Evolutionary conservation across 2,888 invertebrate species (phyloP).

Genomic region (Aspidiotus rigidus): DNA sequence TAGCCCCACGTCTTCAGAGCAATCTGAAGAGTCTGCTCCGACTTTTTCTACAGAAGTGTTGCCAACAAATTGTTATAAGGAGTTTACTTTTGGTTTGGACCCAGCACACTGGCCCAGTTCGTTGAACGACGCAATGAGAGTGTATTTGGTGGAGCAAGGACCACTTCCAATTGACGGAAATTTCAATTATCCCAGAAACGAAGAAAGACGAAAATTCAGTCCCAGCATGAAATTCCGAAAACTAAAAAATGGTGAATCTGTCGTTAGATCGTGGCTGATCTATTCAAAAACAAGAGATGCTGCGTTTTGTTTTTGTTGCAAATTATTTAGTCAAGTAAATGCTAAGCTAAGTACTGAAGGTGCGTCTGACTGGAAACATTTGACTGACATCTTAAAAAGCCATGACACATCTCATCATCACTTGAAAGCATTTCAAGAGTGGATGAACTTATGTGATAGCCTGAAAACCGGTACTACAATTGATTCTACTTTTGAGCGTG

Average conservation of each 20-base stretch:
- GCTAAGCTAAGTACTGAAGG: slow-evolving; percentile 32
- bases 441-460: slow-evolving; percentile 16
- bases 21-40: too few relatives aligned
- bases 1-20: too few relatives aligned
- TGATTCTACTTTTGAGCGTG: too few relatives aligned
- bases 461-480: too few relatives aligned
- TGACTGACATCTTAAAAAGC: slow-evolving; percentile 33
- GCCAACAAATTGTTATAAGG: not conserved
- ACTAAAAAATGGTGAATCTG: slow-evolving; percentile 22
- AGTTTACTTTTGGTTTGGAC: not conserved
- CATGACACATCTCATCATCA: slow-evolving; percentile 33
- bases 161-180: slow-evolving; percentile 7
- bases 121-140: slow-evolving; percentile 7
- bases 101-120: slow-evolving; percentile 10
- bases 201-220: slow-evolving; percentile 12
- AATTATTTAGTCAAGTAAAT: slow-evolving; percentile 30
- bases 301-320: slow-evolving; percentile 35
- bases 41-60: too few relatives aligned
- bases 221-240: slow-evolving; percentile 5
- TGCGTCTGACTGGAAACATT: slow-evolving; percentile 34
- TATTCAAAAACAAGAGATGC: slow-evolving; percentile 25
- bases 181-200: slow-evolving; percentile 23
- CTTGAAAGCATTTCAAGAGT: slow-evolving; percentile 13
- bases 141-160: slow-evolving; percentile 13
- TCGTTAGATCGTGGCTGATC: slow-evolving; percentile 12